These are phyloP conservation scores for Nebria ingens DNA, from an alignment of 1,140 invertebrate species.

Conservation along the genomic window DNA sequence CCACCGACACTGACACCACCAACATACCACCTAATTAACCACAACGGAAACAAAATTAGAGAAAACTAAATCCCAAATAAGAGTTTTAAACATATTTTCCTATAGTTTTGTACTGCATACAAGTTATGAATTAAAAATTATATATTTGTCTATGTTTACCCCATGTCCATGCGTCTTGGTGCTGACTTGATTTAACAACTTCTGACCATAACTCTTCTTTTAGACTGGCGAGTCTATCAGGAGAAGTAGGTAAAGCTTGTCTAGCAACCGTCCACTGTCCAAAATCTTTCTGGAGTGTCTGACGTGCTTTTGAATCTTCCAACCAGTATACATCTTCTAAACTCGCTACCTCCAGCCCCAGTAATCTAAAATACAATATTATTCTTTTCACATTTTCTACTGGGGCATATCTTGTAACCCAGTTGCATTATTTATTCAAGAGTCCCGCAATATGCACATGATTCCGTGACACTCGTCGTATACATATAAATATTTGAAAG, in stretches of 20 bases:
- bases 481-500: no score
- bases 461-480: no score
- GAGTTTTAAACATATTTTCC: neutral
- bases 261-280: constrained; percentile 65
- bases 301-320: constrained; percentile 62
- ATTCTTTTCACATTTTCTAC: neutral
- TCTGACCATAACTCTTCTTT: constrained; percentile 78
- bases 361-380: constrained; percentile 42
- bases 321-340: constrained; percentile 83
- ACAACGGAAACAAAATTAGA: constrained; percentile 9
- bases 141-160: constrained; percentile 37
- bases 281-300: constrained; percentile 63
- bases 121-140: no score
- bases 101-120: neutral
- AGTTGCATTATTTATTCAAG: no score
- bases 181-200: constrained; percentile 75
- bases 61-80: neutral
- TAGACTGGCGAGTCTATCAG: constrained; percentile 60
- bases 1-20: constrained; percentile 74
- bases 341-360: constrained; percentile 68
- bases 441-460: no score
- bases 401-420: neutral
- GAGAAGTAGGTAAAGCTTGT: constrained; percentile 66
- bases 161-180: constrained; percentile 82
- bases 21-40: constrained; percentile 62